Conservation (phyloP, 2,888 invertebrate genomes). For the Pyrocoelia pectoralis region DNA sequence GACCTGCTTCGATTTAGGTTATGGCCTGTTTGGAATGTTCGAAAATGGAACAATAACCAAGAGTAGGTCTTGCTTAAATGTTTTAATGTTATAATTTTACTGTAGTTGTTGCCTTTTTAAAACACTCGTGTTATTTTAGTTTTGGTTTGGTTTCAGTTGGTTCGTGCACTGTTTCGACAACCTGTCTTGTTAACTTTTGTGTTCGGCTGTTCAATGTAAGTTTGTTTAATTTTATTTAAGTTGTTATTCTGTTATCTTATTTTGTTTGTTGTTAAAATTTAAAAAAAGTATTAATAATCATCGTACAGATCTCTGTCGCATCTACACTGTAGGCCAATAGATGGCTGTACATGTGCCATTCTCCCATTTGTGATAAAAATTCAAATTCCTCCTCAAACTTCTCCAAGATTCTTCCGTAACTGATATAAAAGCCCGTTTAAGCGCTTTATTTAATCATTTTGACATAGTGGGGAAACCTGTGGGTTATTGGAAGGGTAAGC, state of each 20-base stretch:
- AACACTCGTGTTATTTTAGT: background rate
- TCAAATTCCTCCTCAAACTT: background rate
- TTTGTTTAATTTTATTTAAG: background rate
- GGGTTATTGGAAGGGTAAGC: too few species aligned
- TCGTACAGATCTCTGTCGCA: background rate
- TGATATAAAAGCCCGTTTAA: too few species aligned
- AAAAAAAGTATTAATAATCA: background rate
- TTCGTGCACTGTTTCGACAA: background rate
- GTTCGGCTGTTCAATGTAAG: conserved; percentile 4
- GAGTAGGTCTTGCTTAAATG: too few species aligned
- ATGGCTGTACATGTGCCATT: background rate
- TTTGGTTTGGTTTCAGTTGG: background rate
- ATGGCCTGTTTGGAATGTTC: too few species aligned
- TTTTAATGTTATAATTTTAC: too few species aligned
- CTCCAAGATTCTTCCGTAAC: too few species aligned
- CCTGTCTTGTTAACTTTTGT: background rate
- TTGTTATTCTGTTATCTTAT: background rate
- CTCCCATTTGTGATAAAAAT: background rate
- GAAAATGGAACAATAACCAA: too few species aligned
- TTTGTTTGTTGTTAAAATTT: background rate
- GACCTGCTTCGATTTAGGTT: too few species aligned
- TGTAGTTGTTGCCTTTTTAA: background rate
- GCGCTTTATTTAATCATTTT: too few species aligned
- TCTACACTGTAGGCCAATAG: background rate
- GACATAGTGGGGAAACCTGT: too few species aligned